Conservation (phyloP, 2,797 vertebrate genomes). For the Coreius guichenoti region DNA sequence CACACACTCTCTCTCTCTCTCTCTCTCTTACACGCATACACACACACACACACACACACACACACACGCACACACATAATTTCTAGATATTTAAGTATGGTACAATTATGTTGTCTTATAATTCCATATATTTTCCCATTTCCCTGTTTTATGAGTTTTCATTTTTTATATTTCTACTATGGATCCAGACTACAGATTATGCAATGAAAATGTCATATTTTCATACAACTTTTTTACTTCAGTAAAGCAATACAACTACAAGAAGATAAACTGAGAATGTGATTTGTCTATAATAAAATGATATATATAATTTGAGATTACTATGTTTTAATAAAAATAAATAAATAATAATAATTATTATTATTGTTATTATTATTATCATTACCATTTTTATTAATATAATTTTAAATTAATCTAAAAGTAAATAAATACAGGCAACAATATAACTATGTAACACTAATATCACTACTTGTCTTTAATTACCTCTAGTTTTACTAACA, state of each 20-base stretch:
- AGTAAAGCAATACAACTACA: not conserved
- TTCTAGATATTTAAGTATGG: not conserved
- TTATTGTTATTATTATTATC: not conserved
- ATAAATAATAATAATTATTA: not conserved
- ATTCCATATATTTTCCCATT: not conserved
- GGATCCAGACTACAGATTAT: not conserved
- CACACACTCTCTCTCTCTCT: no score
- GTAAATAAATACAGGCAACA: not conserved
- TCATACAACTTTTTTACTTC: not conserved
- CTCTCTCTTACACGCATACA: no score
- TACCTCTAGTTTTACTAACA: not conserved
- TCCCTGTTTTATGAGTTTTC: not conserved
- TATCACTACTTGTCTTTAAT: not conserved
- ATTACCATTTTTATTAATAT: not conserved
- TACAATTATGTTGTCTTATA: not conserved
- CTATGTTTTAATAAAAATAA: not conserved
- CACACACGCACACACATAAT: no score
- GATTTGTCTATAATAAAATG: not conserved
- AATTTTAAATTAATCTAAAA: not conserved
- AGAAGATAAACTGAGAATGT: not conserved
- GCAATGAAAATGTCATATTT: not conserved
- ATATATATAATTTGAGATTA: not conserved
- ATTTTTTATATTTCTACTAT: not conserved
- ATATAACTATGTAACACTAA: not conserved
- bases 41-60: no score